Evolutionary conservation across 92 coral and sea anemone species (phyloP).

Genomic region (Palythoa caribaeorum): DNA sequence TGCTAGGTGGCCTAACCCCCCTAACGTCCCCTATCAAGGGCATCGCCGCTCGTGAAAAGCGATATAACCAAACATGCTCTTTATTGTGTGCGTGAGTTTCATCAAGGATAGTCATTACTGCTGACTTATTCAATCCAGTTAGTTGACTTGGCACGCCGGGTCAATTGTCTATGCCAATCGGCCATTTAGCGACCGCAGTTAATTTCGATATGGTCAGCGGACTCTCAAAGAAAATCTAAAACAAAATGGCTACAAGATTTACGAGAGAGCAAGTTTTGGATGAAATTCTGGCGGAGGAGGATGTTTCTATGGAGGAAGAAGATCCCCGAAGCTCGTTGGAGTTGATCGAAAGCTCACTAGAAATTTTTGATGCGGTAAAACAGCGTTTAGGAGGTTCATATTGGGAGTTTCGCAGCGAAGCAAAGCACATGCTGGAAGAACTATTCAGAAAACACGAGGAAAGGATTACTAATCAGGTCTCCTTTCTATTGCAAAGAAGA

Average conservation of each 20-base stretch:
- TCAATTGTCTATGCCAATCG: neutral
- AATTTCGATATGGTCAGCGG: neutral
- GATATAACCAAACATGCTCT: too few species aligned
- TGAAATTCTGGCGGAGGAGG: neutral
- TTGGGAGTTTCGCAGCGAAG: slow-evolving; percentile 1
- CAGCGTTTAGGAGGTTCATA: slow-evolving; percentile 4
- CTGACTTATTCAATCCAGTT: too few species aligned
- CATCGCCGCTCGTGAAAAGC: too few species aligned
- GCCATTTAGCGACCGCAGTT: neutral
- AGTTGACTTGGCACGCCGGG: neutral
- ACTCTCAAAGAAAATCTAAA: neutral
- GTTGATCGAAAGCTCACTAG: neutral
- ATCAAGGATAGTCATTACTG: too few species aligned
- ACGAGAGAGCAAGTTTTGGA: neutral
- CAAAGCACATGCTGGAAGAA: slow-evolving; percentile 2
- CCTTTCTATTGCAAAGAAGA: neutral
- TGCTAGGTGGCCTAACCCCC: slow-evolving; percentile 34
- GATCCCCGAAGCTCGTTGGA: neutral
- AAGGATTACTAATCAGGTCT: neutral
- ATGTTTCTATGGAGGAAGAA: neutral
- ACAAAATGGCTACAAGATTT: neutral
- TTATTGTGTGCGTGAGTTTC: too few species aligned
- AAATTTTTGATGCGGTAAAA: neutral
- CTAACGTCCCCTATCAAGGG: too few species aligned
- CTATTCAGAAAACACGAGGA: neutral